Evolutionary conservation across 2,797 vertebrate genomes (phyloP), one percentile per base, ranked within the genome.

Genomic region (Scleropages formosus): DNA sequence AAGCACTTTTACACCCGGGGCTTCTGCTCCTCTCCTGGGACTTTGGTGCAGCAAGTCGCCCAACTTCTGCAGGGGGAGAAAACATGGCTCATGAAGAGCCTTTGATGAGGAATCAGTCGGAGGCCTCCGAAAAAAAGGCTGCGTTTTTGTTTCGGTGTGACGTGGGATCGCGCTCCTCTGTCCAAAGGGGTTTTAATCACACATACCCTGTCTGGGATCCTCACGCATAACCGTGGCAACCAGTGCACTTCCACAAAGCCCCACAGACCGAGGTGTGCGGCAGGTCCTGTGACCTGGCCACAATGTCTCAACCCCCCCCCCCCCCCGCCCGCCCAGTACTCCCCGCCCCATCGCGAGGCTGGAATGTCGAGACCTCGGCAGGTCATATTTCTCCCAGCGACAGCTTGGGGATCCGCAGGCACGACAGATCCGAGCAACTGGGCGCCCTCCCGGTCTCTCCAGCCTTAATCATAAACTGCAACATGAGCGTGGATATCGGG

Each of bases 371-470:
- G 11, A 72, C 9, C 11, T 7, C n/a, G 1, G n/a, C 8, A 10
- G 46, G 39, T 56, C 67, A 63, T 53, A 31, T 76, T 71, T 76
- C 75, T 71, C 26, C 59, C 67, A 11, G 26, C 58, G 47, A 51
- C 24, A 7, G 24, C 46, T 59, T n/a, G 65, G 64, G 77, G 27
- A 60, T 20, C 31, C 31, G 68, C 44, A 22, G 26, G 18, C 27
- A 26, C n/a, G 53, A 74, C 58, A 68, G 72, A 74, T 65, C 49
- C 22, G 49, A 69, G 31, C 65, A 78, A 56, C 77, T 78, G 77
- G 46, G 44, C 44, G 53, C 56, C 20, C 47, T 51, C 46, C 13
- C n/a, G 53, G 8, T 58, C 20, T 24, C 56, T 20, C 8, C 24
- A 12, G 27, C 46, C 0, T 20, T 53, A 18, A 65, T 24, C 47